Conservation (phyloP, 2,797 vertebrate genomes). For the Yasuhikotakia modesta region DNA sequence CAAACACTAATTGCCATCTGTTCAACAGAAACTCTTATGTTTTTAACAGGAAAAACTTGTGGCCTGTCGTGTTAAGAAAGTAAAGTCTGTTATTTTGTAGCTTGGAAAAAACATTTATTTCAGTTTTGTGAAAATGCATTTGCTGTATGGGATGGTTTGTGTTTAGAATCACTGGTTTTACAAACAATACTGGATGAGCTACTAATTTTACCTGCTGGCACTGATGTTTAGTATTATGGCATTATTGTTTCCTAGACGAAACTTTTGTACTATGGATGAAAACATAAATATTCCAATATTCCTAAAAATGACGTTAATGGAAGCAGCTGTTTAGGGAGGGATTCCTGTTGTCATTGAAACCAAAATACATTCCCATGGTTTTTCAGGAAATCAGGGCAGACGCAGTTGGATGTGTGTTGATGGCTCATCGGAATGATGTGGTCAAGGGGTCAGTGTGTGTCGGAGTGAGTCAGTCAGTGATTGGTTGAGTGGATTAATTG, state of each 20-base stretch:
- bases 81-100: background rate
- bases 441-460: slow-evolving; percentile 2
- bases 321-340: slow-evolving; percentile 75
- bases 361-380: slow-evolving; percentile 64
- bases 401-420: slow-evolving; percentile 55
- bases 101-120: background rate
- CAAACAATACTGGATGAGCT: background rate
- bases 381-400: slow-evolving; percentile 62
- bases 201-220: background rate
- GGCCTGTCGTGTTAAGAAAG: background rate
- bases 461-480: background rate
- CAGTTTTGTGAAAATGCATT: background rate
- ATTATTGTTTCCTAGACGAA: background rate
- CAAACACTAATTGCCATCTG: slow-evolving; percentile 7
- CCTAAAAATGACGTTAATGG: slow-evolving; percentile 62
- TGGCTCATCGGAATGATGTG: background rate
- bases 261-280: slow-evolving; percentile 18
- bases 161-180: background rate
- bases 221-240: background rate
- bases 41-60: background rate
- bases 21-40: background rate
- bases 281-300: background rate
- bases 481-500: background rate
- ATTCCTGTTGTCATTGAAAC: slow-evolving; percentile 70
- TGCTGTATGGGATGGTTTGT: background rate